Evolutionary conservation across 2,888 invertebrate genomes (phyloP), one percentile per base, ranked within the genome.

Genomic region (Synergus gifuensis): DNA sequence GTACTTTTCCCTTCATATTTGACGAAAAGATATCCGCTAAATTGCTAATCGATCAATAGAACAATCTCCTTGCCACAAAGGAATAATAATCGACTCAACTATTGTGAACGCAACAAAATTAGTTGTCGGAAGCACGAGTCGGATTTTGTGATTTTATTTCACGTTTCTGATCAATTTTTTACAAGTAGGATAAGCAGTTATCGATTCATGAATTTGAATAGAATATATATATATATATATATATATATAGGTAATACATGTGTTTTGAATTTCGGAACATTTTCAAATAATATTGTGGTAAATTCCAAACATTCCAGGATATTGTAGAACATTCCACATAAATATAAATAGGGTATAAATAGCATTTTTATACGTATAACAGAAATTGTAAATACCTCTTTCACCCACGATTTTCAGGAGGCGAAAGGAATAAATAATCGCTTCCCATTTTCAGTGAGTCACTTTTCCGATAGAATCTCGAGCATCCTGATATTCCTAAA

Each of bases 381-480:
- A 36, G 0, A 36, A 36, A 36, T 36, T 36, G 36, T 36, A 36
- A 36, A 36, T 36, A 36, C 5, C 36, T 5, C 36, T 36, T 7
- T 5, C 36, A 36, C 36, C 36, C 36, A 36, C 36, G 5, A 36
- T 36, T 63, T 63, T 63, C 14, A 14, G 28, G 36, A 63, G 22
- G 22, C 22, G 18, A 22, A 22, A 18, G 60, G 60, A 62, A 22
- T 62, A 22, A 62, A 62, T 62, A 62, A 62, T 22, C 18, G 60
- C n/a, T 66, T 66, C n/a, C n/a, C 66, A 66, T 66, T 44, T 44
- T 66, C 44, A 16, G 18, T 44, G n/a, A 66, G 44, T 42, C 36
- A 63, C 36, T 63, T 63, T 63, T 12, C 36, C 42, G 66, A 66
- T 66, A 44, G 66, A 66, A 66, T 44, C 66, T 66, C 66, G 66